Evolutionary conservation across 2,888 invertebrate species (phyloP), one percentile per base, ranked within the genome.

Genomic region (Euzophera pinguis): DNA sequence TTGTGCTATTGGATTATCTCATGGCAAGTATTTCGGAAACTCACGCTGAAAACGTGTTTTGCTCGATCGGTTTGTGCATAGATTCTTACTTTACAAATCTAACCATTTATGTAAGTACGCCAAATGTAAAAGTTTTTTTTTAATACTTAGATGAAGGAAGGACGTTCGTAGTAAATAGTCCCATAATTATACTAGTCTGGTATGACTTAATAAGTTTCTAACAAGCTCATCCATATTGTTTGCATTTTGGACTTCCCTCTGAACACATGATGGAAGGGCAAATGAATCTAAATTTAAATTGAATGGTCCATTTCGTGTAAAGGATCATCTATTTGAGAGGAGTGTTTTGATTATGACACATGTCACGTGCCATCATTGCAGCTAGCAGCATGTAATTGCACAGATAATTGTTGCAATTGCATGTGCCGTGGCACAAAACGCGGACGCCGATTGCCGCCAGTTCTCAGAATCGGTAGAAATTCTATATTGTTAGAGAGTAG

Each of bases 381-480:
- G 42, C 42, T 65, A 60, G 65, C 70, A 63, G 66, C 63, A 65
- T 62, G 63, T 69, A 64, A 74, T 72, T 65, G 69, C 66, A 64
- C 67, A 67, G 56, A 63, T 68, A 72, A 72, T 76, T 70, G 65
- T 68, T 52, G 68, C 64, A 76, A 78, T 75, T 73, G 70, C 58
- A 54, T 53, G 59, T 62, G 56, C 35, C 54, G 52, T 48, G 59
- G 60, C 56, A 60, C 59, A 59, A 58, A 53, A 59, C 57, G 58
- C 62, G 58, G 56, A 63, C 61, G 17, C 61, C 62, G 62, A 64
- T 63, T 61, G 59, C 59, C 57, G 63, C 10, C 32, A 9, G 57
- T 76, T 73, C 73, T 72, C 47, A 58, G 73, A 72, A 77, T 53
- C 61, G 56, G 55, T 66, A 63, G 59, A 67, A 69, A 70, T 71